Evolutionary conservation across 2,888 invertebrate genomes (phyloP).

Genomic region (Lasioglossum lativentre): DNA sequence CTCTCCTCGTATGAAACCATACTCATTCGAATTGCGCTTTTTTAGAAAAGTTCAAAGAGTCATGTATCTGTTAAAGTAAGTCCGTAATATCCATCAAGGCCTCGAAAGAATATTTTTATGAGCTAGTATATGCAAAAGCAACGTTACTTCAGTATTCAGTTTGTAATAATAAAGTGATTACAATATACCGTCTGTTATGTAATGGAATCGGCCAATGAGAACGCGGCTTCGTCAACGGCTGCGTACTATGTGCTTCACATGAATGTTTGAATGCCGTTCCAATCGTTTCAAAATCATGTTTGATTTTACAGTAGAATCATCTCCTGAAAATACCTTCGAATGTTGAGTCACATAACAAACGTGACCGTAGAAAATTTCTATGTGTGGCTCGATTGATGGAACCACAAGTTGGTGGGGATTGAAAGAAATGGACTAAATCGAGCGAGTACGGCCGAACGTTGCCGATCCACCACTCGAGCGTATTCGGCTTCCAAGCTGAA

Average conservation of each 20-base stretch:
- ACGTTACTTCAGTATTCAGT: slow-evolving; percentile 1
- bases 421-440: slow-evolving; percentile 45
- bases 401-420: slow-evolving; percentile 51
- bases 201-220: slow-evolving; percentile 9
- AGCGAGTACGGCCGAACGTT: slow-evolving; percentile 48
- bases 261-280: slow-evolving; percentile 4
- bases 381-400: slow-evolving; percentile 40
- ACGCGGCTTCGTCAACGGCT: not conserved
- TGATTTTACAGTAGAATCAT: slow-evolving; percentile 17
- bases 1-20: not conserved
- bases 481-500: slow-evolving; percentile 46
- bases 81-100: not conserved
- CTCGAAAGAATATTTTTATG: not conserved
- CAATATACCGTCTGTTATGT: not conserved
- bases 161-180: not conserved
- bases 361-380: slow-evolving; percentile 36
- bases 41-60: not conserved
- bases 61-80: not conserved
- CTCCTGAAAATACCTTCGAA: slow-evolving; percentile 18
- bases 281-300: slow-evolving; percentile 23
- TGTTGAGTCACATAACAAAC: slow-evolving; percentile 33
- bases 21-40: not conserved
- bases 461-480: slow-evolving; percentile 50
- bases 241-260: not conserved
- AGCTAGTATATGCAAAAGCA: not conserved